Evolutionary conservation across 1,140 invertebrate species (phyloP).

Genomic region (Himalopsyche phryganea): DNA sequence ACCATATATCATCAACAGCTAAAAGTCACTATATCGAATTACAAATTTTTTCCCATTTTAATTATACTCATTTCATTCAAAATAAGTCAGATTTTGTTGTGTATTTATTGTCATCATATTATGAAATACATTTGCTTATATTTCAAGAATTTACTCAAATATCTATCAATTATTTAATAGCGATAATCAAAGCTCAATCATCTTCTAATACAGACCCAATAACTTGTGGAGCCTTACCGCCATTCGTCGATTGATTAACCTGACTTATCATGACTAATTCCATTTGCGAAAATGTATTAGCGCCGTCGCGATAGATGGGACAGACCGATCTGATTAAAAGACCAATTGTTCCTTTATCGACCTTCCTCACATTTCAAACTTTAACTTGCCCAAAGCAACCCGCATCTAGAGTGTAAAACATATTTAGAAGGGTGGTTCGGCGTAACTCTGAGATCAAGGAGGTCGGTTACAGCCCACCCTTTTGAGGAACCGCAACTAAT

Average conservation of each 20-base stretch:
- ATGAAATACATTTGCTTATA: no score
- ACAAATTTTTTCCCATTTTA: no score
- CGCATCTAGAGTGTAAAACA: constrained; percentile 15
- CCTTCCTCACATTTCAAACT: constrained; percentile 10
- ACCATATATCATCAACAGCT: no score
- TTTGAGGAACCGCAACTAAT: constrained; percentile 21
- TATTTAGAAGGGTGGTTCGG: constrained; percentile 3
- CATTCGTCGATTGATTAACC: constrained; percentile 21
- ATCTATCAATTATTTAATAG: no score
- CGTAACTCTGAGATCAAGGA: background rate
- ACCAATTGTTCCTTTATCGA: constrained; percentile 10
- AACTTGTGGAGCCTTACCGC: constrained; percentile 9
- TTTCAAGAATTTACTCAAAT: no score
- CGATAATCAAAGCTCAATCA: no score
- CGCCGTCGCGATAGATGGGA: background rate
- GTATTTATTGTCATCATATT: no score
- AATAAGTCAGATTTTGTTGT: no score
- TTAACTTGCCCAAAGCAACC: constrained; percentile 1
- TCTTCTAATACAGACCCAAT: constrained; percentile 13
- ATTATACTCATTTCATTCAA: no score
- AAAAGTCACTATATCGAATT: no score
- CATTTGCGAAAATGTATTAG: constrained; percentile 20
- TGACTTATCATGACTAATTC: constrained; percentile 24
- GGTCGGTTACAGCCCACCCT: constrained; percentile 1
- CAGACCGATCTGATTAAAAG: constrained; percentile 18